Base-by-base conservation (phyloP, 1,140 invertebrate species). In the Adoxophyes honmai region DNA sequence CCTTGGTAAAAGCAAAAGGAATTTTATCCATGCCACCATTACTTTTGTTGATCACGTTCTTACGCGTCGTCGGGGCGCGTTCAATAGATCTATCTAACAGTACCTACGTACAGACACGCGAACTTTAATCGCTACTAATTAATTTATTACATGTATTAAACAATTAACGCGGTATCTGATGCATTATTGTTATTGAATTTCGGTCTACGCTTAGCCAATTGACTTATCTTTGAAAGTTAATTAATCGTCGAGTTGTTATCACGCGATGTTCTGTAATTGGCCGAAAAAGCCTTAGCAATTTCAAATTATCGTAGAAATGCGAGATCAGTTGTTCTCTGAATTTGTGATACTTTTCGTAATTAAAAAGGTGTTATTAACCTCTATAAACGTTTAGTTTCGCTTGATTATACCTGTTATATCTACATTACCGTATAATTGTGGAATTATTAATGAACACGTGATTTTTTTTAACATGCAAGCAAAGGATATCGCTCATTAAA, bases 141-240 rank as follows among this genome's bases (percentile, higher is more conserved):
- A 88, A 88, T 88, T 88, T 88, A 88, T 83, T 85, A 88, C 82
- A 86, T 79, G 80, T 78, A 86, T 88, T 88, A 88, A 86, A 88
- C 85, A 88, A 88, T 88, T 88, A 88, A 76, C 73, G 66, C 70
- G 68, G 71, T 86, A 88, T 88, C 85, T 71, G 84, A 82, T 79
- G 73, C 82, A 85, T 81, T 80, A 75, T 74, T 73, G 73, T 78
- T 80, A 78, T 81, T 77, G 75, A 79, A 81, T 87, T 81, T 66
- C 70, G 74, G 61, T 60, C 58, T 51, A 70, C 62, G 66, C 39
- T 51, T 51, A 70, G 52, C 71, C 83, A 87, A 87, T 87, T 84
- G 81, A 75, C 78, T 87, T 87, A 87, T 87, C 84, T 86, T 80
- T 79, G 69, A 66, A 68, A 80, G 71, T 73, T 76, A 80, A 84